Conservation (phyloP, 2,113 vertebrate genomes). For the Heterotilapia buettikoferi region DNA sequence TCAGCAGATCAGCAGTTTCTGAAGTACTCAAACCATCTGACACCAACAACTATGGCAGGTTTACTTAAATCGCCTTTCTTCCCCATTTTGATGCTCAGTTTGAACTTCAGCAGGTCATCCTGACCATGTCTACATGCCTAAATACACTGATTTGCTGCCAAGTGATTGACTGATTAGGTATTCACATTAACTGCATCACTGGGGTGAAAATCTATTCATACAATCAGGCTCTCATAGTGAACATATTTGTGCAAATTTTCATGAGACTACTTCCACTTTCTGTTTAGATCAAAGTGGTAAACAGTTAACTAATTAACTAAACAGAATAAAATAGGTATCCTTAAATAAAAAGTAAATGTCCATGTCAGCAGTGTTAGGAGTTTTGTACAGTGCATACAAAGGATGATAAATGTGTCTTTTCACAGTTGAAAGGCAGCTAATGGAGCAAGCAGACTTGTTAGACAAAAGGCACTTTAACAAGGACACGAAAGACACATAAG, state of each 20-base stretch:
- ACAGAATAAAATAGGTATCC: not conserved
- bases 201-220: not conserved
- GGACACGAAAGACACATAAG: slow-evolving; percentile 45
- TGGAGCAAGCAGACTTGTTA: slow-evolving; percentile 44
- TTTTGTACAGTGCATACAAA: slow-evolving; percentile 27
- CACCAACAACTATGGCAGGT: not conserved
- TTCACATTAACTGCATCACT: not conserved
- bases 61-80: not conserved
- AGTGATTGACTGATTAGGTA: not conserved
- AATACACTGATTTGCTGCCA: not conserved
- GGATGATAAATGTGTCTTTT: slow-evolving; percentile 52
- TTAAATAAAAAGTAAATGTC: slow-evolving; percentile 11
- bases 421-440: slow-evolving; percentile 56
- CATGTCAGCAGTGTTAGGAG: not conserved
- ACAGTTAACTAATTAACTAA: not conserved
- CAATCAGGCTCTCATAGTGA: not conserved
- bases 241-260: not conserved
- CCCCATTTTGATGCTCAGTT: not conserved
- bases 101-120: not conserved
- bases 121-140: not conserved
- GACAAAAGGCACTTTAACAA: slow-evolving; percentile 48
- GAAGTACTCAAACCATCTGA: not conserved
- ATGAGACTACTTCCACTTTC: not conserved
- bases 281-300: not conserved
- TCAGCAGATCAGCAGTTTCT: not conserved